Evolutionary conservation across 1,140 invertebrate species (phyloP).

Genomic region (Caerostris darwini): DNA sequence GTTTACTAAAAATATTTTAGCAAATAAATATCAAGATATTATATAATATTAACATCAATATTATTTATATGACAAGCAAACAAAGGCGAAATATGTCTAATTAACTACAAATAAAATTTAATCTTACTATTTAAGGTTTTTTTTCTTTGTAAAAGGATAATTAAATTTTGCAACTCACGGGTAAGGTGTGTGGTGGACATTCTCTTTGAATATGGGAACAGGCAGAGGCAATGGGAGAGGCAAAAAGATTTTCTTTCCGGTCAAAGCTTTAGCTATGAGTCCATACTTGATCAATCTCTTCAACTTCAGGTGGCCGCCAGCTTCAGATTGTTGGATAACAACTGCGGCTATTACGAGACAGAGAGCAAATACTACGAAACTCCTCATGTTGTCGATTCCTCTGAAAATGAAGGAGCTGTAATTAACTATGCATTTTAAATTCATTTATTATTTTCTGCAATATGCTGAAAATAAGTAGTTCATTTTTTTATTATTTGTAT

Average conservation of each 20-base stretch:
- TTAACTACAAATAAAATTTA: too few relatives aligned
- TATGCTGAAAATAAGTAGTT: too few relatives aligned
- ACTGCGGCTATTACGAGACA: background rate
- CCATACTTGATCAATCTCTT: slow-evolving; percentile 70
- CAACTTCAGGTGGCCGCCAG: background rate
- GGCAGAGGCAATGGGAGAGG: slow-evolving; percentile 67
- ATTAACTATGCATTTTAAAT: background rate
- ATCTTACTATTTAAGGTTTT: too few relatives aligned
- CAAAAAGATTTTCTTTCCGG: slow-evolving; percentile 69
- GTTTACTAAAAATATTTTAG: too few relatives aligned
- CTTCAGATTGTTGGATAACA: slow-evolving; percentile 31
- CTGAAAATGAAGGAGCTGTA: background rate
- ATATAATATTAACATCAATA: too few relatives aligned
- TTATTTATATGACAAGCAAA: too few relatives aligned
- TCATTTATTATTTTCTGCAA: background rate
- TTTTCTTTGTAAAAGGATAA: too few relatives aligned
- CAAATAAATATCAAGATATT: too few relatives aligned
- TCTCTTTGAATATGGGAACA: slow-evolving; percentile 70
- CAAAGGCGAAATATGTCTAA: too few relatives aligned
- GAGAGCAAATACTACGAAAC: background rate
- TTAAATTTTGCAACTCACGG: slow-evolving; percentile 58
- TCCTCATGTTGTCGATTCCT: slow-evolving; percentile 35
- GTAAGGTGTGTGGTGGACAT: slow-evolving; percentile 60
- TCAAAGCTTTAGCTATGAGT: slow-evolving; percentile 70
- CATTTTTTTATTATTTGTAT: too few relatives aligned